These are phyloP conservation scores for Torymus aiolomorphi DNA, from an alignment of 2,888 invertebrate genomes.

Conservation along the genomic window DNA sequence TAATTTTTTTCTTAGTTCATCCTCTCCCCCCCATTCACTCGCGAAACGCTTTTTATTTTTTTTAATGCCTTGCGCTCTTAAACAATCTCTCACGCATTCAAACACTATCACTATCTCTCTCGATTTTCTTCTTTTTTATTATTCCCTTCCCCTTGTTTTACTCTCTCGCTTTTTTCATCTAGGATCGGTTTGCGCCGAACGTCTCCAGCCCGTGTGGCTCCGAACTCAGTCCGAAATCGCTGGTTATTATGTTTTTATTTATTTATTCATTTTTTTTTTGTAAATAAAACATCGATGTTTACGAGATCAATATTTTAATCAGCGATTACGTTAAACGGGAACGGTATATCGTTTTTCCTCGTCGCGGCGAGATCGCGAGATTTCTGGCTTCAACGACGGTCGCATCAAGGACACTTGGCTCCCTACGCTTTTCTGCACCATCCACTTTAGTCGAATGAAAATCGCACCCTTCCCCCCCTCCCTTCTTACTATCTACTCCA, in stretches of 20 bases:
- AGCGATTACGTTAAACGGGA: conserved; percentile 59
- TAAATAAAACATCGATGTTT: conserved; percentile 17
- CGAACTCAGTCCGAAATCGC: conserved; percentile 73
- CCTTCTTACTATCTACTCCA: conserved; percentile 4
- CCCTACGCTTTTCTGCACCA: conserved; percentile 74
- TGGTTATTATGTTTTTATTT: conserved; percentile 58
- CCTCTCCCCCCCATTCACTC: conserved; percentile 57
- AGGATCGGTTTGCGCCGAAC: conserved; percentile 76
- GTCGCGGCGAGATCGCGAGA: conserved; percentile 73
- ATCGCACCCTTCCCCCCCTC: conserved; percentile 62
- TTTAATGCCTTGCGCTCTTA: conserved; percentile 63
- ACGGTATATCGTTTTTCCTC: conserved; percentile 51
- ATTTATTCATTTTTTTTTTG: conserved; percentile 1
- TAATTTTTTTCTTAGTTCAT: conserved; percentile 71
- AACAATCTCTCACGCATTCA: conserved; percentile 59
- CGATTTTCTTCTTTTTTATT: conserved; percentile 48
- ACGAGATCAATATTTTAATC: conserved; percentile 47
- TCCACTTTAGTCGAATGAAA: conserved; percentile 67
- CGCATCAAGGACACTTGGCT: conserved; percentile 76
- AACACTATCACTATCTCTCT: conserved; percentile 59
- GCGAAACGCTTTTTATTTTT: conserved; percentile 53
- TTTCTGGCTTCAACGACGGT: conserved; percentile 76
- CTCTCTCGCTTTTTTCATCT: conserved; percentile 64
- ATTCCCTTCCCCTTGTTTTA: conserved; percentile 55
- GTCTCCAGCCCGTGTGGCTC: conserved; percentile 74